Conservation (phyloP, 2,797 vertebrate genomes). For the Pampus argenteus region DNA sequence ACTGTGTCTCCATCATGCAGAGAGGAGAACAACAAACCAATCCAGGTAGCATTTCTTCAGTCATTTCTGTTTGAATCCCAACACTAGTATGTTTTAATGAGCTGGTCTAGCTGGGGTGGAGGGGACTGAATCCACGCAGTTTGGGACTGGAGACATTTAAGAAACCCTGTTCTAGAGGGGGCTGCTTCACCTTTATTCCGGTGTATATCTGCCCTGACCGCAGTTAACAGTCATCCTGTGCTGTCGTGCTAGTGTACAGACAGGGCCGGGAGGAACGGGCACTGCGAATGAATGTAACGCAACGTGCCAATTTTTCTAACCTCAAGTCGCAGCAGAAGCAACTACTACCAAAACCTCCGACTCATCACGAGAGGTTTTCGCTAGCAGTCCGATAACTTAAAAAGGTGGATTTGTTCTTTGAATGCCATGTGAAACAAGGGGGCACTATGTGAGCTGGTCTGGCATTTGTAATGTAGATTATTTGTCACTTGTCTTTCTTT, state of each 20-base stretch:
- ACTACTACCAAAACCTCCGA: constrained; percentile 69
- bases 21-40: constrained; percentile 40
- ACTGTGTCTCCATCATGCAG: constrained; percentile 23
- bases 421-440: constrained; percentile 71
- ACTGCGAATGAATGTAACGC: constrained; percentile 85
- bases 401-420: constrained; percentile 72
- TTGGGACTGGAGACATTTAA: constrained; percentile 51
- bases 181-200: constrained; percentile 60
- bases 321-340: constrained; percentile 76
- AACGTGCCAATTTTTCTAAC: constrained; percentile 83
- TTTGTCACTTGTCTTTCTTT: constrained; percentile 90
- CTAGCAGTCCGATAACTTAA: constrained; percentile 63
- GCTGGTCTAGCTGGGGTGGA: constrained; percentile 23
- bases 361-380: constrained; percentile 71
- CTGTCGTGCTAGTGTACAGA: constrained; percentile 18
- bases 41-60: constrained; percentile 61
- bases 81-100: constrained; percentile 44
- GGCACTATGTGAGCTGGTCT: constrained; percentile 78
- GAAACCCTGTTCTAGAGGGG: constrained; percentile 64
- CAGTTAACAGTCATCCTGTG: constrained; percentile 41
- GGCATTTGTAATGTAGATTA: constrained; percentile 88
- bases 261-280: constrained; percentile 53
- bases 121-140: constrained; percentile 42
- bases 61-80: constrained; percentile 54
- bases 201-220: constrained; percentile 56